phyloP scores from a whole-genome alignment of 2,113 vertebrate species.

The Perognathus longimembris region DNA sequence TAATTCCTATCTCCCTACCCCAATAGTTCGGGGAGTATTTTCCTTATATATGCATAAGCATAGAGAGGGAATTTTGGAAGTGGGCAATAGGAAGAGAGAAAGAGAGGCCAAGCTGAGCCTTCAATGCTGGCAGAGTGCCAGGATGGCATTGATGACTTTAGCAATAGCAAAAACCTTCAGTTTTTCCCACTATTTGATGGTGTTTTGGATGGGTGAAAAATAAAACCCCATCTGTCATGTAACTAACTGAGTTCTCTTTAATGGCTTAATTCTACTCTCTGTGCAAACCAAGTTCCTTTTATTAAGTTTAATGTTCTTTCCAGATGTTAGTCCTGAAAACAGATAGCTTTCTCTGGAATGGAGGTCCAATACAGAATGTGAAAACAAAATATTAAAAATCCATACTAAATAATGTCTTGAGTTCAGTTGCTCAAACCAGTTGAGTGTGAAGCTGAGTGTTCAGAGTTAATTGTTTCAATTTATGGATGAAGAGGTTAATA shows the following conservation, averaged over 20 bases:
- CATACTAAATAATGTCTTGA: neutral
- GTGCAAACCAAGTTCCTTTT: slow-evolving; percentile 58
- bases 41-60: neutral
- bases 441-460: slow-evolving; percentile 6
- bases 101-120: slow-evolving; percentile 25
- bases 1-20: neutral
- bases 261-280: slow-evolving; percentile 55
- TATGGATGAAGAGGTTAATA: slow-evolving; percentile 32
- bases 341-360: slow-evolving; percentile 45
- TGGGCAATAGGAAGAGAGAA: neutral
- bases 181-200: slow-evolving; percentile 66
- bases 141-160: slow-evolving; percentile 37
- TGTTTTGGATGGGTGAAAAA: slow-evolving; percentile 67
- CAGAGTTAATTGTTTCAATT: slow-evolving; percentile 59
- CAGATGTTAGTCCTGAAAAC: slow-evolving; percentile 59
- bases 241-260: slow-evolving; percentile 61
- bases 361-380: neutral
- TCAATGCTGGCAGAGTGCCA: neutral
- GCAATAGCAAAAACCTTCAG: slow-evolving; percentile 52
- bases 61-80: slow-evolving; percentile 10
- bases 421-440: slow-evolving; percentile 4
- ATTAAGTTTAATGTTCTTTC: slow-evolving; percentile 67
- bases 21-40: neutral
- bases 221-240: slow-evolving; percentile 71
- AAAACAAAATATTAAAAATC: slow-evolving; percentile 52